Evolutionary conservation across 2,888 invertebrate genomes (phyloP), one percentile per base, ranked within the genome.

Genomic region (Euzophera pinguis): DNA sequence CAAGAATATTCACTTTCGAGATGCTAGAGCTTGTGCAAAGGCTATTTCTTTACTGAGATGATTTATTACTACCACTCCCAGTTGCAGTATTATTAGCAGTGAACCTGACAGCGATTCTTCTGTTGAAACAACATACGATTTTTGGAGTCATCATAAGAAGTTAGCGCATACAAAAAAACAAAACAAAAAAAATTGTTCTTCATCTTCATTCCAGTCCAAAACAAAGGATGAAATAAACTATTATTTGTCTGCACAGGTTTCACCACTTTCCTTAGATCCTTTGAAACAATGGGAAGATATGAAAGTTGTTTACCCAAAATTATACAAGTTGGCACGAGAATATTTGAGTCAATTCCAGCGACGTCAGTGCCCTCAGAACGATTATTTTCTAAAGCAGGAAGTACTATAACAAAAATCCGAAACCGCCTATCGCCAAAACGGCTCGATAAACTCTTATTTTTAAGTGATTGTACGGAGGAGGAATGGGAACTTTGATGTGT

Each of bases 21-120:
- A 59, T 38, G 47, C 62, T 16, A 59, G 39, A 50, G 56, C 58
- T 49, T 61, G 58, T 57, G 55, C 59, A 41, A 54, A 50, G 49
- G 55, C 58, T 45, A 58, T 58, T 53, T 60, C 60, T 52, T 55
- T 56, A 51, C 29, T 60, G 35, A 56, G 60, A 54, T 22, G 60
- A 55, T 45, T 10, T 53, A 53, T 56, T 29, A 50, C 52, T n/a
- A 54, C 53, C 27, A 17, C 51, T 57, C 54, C 53, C 50, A 52
- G 37, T 49, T 22, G 3, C 22, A 22, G 22, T 22, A 29, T 48
- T 45, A 53, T 17, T 47, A 43, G 50, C 52, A 48, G 53, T 52
- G 52, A 54, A 48, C 45, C 4, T 53, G 53, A 55, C 47, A 54
- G 55, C 38, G 55, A 52, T 52, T 50, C 48, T 42, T 55, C 52